Percentiles rank a stretch among this genome's conserved stretches.
phyloP scores from a whole-genome alignment of 2,113 vertebrate genomes.

The Pardalotus punctatus region DNA sequence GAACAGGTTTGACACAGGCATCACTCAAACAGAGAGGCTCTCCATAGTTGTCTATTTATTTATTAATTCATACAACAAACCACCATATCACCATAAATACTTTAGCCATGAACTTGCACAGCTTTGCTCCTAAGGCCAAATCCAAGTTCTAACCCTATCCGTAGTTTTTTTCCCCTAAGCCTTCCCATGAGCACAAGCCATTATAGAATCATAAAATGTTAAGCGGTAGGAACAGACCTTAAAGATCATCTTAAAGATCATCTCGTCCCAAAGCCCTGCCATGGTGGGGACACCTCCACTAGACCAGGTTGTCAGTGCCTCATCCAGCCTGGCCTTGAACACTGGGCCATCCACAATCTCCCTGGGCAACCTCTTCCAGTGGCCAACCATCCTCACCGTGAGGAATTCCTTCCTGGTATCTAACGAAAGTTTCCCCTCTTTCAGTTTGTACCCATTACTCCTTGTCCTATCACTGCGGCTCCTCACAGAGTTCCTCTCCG shows the following conservation, averaged over 20 bases:
- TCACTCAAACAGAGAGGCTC: not conserved
- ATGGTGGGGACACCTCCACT: not conserved
- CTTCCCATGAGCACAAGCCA: not conserved
- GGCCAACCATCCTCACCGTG: not conserved
- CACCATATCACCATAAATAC: not conserved
- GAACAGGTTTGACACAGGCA: not conserved
- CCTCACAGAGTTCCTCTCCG: not conserved
- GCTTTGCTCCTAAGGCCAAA: not conserved
- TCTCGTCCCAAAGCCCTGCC: not conserved
- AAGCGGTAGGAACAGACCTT: not conserved
- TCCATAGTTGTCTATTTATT: not conserved
- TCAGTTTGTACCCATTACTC: too few species aligned
- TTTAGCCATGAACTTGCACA: fast-evolving
- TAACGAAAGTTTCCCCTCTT: not conserved
- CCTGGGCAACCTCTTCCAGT: not conserved
- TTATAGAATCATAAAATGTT: not conserved
- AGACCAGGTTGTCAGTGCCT: not conserved
- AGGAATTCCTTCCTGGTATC: too few species aligned
- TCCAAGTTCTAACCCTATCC: not conserved
- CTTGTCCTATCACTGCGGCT: not conserved
- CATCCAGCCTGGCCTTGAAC: not conserved
- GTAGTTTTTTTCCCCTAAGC: not conserved
- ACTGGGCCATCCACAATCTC: not conserved
- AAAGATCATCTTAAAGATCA: too few species aligned
- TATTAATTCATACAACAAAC: not conserved